These are phyloP conservation scores for Ciconia nigra DNA, from an alignment of 2,797 vertebrate genomes.

Conservation along the genomic window DNA sequence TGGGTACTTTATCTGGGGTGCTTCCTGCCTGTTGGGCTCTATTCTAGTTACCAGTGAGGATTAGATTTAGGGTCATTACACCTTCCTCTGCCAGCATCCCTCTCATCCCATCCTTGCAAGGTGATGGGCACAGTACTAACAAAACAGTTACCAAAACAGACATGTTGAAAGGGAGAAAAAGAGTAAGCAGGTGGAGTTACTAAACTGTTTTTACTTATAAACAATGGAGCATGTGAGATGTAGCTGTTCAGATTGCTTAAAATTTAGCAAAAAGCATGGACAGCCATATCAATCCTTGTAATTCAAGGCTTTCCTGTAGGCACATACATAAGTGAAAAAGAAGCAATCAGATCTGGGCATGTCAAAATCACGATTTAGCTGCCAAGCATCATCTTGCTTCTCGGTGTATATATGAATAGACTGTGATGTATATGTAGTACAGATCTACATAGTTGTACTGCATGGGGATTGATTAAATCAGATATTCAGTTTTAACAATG, in stretches of 20 bases:
- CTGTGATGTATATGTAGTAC: not conserved
- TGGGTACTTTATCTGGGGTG: not conserved
- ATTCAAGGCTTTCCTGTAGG: not conserved
- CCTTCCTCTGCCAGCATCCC: not conserved
- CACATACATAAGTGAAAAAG: not conserved
- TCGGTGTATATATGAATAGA: not conserved
- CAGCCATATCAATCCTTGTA: not conserved
- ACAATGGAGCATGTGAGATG: not conserved
- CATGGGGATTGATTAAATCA: not conserved
- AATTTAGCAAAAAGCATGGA: not conserved
- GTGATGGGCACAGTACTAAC: not conserved
- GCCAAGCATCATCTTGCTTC: not conserved
- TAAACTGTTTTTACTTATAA: not conserved
- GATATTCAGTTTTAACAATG: not conserved
- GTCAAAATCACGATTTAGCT: not conserved
- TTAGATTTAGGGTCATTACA: not conserved
- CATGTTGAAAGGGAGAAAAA: not conserved
- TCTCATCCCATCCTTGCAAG: not conserved
- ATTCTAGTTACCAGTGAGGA: not conserved
- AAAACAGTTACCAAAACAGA: not conserved
- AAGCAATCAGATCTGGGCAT: not conserved
- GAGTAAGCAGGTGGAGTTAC: not conserved
- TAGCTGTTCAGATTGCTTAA: not conserved
- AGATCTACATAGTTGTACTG: not conserved
- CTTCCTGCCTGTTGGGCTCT: not conserved